A percentile compares a stretch with the other conserved stretches of the same genome.
Conservation (phyloP, 2,888 invertebrate genomes). For the Spatulosminthurus flaviceps region DNA sequence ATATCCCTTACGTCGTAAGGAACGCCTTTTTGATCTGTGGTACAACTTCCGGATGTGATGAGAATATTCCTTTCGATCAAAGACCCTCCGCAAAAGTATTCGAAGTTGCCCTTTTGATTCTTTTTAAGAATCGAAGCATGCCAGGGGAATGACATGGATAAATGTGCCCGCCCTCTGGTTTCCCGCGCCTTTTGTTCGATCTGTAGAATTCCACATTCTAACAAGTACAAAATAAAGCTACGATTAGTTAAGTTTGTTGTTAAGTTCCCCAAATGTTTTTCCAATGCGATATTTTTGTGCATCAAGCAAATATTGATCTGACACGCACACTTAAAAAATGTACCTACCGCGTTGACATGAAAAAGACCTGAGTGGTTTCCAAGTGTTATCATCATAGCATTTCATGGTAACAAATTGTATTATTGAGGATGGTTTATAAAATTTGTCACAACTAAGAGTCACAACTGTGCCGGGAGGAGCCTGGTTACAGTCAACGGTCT, state of each 20-base stretch:
- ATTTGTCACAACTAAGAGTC: not conserved
- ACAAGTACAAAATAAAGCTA: too few relatives aligned
- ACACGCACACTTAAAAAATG: too few relatives aligned
- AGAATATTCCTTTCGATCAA: conserved; percentile 24
- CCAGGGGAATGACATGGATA: not conserved
- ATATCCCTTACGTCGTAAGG: too few relatives aligned
- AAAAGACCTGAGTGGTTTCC: conserved; percentile 35
- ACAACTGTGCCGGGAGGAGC: not conserved
- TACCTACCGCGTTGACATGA: conserved; percentile 37
- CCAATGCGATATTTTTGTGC: too few relatives aligned
- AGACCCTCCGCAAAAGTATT: conserved; percentile 19
- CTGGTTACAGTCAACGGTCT: not conserved
- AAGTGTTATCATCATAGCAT: conserved; percentile 31
- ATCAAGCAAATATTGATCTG: too few relatives aligned
- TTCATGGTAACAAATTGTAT: conserved; percentile 26
- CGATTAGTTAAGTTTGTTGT: too few relatives aligned
- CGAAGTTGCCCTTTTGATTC: not conserved
- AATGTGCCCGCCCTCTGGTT: too few relatives aligned
- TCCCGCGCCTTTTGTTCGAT: not conserved
- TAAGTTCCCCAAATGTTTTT: too few relatives aligned
- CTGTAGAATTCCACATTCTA: conserved; percentile 16
- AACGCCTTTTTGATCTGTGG: not conserved
- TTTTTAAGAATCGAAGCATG: conserved; percentile 21
- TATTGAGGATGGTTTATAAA: not conserved
- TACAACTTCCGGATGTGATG: conserved; percentile 17